Conservation (phyloP, 2,797 vertebrate genomes). For the Antrozous pallidus region DNA sequence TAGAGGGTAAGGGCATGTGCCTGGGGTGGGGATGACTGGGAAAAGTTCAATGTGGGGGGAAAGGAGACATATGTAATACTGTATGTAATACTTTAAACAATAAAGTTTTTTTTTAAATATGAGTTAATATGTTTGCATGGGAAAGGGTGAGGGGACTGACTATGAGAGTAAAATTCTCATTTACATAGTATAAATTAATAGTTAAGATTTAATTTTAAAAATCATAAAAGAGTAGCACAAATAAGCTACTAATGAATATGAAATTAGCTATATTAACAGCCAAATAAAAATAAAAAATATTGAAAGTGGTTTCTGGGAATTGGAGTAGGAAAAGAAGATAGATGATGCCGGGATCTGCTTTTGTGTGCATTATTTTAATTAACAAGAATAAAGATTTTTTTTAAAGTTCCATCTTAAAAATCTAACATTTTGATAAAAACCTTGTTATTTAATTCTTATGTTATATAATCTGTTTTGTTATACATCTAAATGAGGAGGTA, state of each 20-base stretch:
- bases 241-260: not conserved
- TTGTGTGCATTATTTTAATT: not conserved
- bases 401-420: slow-evolving; percentile 6
- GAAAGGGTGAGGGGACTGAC: not conserved
- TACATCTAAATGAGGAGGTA: slow-evolving; percentile 33
- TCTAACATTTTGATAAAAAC: not conserved
- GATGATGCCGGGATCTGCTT: not conserved
- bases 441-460: slow-evolving; percentile 8
- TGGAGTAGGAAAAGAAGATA: not conserved
- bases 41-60: no score
- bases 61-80: no score
- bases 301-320: not conserved
- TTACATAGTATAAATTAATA: not conserved
- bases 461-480: slow-evolving; percentile 15
- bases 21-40: no score
- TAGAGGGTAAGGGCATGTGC: no score
- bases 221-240: not conserved
- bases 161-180: not conserved
- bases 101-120: no score
- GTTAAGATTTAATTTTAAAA: not conserved
- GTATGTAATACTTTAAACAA: no score
- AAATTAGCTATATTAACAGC: not conserved
- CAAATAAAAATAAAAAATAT: not conserved
- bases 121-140: not conserved
- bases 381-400: not conserved